Conservation (phyloP, 2,797 vertebrate species). For the Thunnus albacares region DNA sequence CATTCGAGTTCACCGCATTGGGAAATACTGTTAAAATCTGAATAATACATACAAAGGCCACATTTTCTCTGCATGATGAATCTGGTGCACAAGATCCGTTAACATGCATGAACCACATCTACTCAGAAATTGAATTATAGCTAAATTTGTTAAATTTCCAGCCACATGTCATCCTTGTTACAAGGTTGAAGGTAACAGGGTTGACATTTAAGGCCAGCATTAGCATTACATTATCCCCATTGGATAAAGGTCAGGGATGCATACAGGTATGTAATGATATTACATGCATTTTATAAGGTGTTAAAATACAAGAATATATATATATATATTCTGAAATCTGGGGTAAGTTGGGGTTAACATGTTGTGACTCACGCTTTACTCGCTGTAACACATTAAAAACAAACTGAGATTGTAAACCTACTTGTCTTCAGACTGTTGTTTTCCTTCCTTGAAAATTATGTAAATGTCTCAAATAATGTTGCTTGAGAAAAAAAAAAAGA, state of each 20-base stretch:
- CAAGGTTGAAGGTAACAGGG: conserved; percentile 7
- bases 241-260: conserved; percentile 15
- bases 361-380: conserved; percentile 55
- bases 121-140: neutral
- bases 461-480: neutral
- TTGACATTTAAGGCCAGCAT: conserved; percentile 30
- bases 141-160: neutral
- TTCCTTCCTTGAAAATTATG: conserved; percentile 10
- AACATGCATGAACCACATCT: conserved; percentile 29
- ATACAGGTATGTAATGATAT: conserved; percentile 34
- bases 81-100: conserved; percentile 16
- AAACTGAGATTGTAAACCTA: conserved; percentile 43
- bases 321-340: conserved; percentile 50
- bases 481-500: neutral
- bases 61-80: conserved; percentile 19
- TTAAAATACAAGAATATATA: conserved; percentile 27
- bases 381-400: conserved; percentile 61
- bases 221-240: neutral
- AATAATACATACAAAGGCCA: conserved; percentile 32
- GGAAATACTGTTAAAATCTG: conserved; percentile 24
- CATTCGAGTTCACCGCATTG: conserved; percentile 23
- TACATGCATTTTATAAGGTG: conserved; percentile 49
- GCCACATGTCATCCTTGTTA: conserved; percentile 12
- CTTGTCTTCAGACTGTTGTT: conserved; percentile 12
- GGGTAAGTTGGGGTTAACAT: conserved; percentile 42